These are phyloP conservation scores for Drosophila histrio DNA, from an alignment of 2,888 invertebrate species.

Conservation along the genomic window DNA sequence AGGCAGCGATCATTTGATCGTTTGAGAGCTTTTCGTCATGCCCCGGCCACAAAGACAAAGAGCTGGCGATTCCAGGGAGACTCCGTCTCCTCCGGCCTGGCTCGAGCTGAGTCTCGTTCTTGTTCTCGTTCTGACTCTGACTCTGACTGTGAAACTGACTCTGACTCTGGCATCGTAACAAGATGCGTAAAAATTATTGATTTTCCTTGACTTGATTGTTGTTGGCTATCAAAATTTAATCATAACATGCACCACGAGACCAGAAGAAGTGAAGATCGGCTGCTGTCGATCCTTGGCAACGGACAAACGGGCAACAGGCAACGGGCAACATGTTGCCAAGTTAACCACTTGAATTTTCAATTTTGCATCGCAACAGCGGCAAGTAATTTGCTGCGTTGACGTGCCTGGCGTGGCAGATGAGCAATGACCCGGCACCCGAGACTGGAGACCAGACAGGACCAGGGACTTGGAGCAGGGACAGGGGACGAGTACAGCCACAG, in stretches of 20 bases:
- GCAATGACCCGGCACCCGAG: slow-evolving; percentile 64
- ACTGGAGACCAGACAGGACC: background rate
- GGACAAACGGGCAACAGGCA: slow-evolving; percentile 16
- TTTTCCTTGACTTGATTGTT: slow-evolving; percentile 81
- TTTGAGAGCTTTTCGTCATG: slow-evolving; percentile 67
- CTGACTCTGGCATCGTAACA: slow-evolving; percentile 67
- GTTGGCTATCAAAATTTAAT: slow-evolving; percentile 81
- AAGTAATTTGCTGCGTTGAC: slow-evolving; percentile 77
- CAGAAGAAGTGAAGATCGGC: slow-evolving; percentile 2
- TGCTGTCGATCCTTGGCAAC: slow-evolving; percentile 31
- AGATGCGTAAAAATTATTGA: slow-evolving; percentile 83
- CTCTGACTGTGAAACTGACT: background rate
- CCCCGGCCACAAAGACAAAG: slow-evolving; percentile 8
- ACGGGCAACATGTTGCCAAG: slow-evolving; percentile 70
- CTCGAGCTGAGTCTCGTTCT: background rate
- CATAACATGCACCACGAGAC: slow-evolving; percentile 72
- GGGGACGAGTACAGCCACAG: background rate
- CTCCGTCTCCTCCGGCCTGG: slow-evolving; percentile 5
- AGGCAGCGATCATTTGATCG: slow-evolving; percentile 45
- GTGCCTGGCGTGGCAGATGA: slow-evolving; percentile 78
- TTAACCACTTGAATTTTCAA: slow-evolving; percentile 79
- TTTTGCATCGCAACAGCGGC: slow-evolving; percentile 72
- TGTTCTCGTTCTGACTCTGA: background rate
- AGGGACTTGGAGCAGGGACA: background rate
- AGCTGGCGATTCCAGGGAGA: background rate